Evolutionary conservation across 2,888 invertebrate species (phyloP).

Genomic region (Deroplatys truncata): DNA sequence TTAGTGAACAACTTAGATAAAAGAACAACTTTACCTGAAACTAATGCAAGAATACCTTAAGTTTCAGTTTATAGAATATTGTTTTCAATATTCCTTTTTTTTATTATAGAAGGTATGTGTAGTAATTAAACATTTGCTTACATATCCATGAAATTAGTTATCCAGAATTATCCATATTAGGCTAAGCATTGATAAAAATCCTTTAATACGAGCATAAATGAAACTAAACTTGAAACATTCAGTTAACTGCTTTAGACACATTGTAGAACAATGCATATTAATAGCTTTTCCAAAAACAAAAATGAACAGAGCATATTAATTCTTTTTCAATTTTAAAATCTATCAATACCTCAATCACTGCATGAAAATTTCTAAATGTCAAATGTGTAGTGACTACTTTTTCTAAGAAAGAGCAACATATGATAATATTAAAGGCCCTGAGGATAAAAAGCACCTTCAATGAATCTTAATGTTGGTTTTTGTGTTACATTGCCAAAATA

Average conservation of each 20-base stretch:
- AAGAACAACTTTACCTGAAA: not conserved
- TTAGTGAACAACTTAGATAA: not conserved
- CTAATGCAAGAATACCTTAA: not conserved
- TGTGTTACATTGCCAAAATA: too few relatives aligned
- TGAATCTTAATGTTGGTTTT: too few relatives aligned
- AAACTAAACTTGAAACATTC: not conserved
- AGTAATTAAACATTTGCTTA: not conserved
- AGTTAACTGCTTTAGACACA: not conserved
- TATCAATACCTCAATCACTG: not conserved
- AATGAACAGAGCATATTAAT: not conserved
- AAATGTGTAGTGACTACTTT: not conserved
- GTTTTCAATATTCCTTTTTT: not conserved
- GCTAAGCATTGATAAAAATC: not conserved
- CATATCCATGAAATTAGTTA: not conserved
- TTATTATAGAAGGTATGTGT: too few relatives aligned
- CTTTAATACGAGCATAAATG: not conserved
- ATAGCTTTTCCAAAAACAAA: not conserved
- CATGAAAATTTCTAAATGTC: not conserved
- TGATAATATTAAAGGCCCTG: too few relatives aligned
- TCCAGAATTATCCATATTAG: not conserved
- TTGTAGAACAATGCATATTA: not conserved
- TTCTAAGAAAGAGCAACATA: not conserved
- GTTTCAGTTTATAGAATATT: not conserved
- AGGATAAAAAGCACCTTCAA: too few relatives aligned
- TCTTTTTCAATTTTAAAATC: not conserved